A percentile compares a stretch with the other conserved stretches of the same genome.
Evolutionary conservation across 2,797 vertebrate genomes (phyloP).

Genomic region (Oryzias sinensis): DNA sequence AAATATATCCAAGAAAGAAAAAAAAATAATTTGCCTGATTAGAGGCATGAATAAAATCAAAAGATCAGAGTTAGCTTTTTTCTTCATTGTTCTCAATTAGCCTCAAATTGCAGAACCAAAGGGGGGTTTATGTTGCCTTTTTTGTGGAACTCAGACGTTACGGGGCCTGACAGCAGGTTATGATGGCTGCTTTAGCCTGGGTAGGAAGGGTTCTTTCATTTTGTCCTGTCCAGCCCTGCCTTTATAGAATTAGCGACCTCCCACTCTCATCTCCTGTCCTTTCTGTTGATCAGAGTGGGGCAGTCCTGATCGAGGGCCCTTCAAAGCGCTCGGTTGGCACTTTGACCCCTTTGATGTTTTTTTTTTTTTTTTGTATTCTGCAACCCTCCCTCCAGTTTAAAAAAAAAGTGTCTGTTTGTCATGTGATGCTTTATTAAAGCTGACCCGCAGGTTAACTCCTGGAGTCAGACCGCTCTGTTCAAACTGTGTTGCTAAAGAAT

Average conservation of each 20-base stretch:
- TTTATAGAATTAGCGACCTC: conserved; percentile 44
- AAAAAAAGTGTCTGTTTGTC: conserved; percentile 27
- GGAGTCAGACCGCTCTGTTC: conserved; percentile 54
- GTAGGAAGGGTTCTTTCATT: conserved; percentile 7
- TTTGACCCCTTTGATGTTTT: conserved; percentile 43
- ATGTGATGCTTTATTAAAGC: conserved; percentile 55
- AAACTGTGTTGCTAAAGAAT: conserved; percentile 31
- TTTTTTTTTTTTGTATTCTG: conserved; percentile 33
- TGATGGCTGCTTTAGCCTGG: conserved; percentile 8
- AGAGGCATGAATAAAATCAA: conserved; percentile 71
- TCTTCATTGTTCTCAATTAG: conserved; percentile 77
- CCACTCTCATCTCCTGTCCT: conserved; percentile 26
- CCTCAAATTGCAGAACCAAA: conserved; percentile 72
- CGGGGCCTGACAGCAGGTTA: neutral
- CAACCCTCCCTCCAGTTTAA: conserved; percentile 12
- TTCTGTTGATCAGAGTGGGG: neutral
- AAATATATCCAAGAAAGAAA: conserved; percentile 34
- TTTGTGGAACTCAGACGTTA: conserved; percentile 49
- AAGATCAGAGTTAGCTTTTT: conserved; percentile 48
- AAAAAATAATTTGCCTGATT: conserved; percentile 63
- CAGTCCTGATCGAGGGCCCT: conserved; percentile 2
- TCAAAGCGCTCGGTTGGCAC: conserved; percentile 27
- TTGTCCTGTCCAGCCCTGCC: conserved; percentile 6
- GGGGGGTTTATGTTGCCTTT: conserved; percentile 41
- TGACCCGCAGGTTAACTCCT: conserved; percentile 71